Percentiles rank a stretch among this genome's conserved stretches.
These are phyloP conservation scores for Engraulis encrasicolus DNA, from an alignment of 2,113 vertebrate species.

Conservation along the genomic window DNA sequence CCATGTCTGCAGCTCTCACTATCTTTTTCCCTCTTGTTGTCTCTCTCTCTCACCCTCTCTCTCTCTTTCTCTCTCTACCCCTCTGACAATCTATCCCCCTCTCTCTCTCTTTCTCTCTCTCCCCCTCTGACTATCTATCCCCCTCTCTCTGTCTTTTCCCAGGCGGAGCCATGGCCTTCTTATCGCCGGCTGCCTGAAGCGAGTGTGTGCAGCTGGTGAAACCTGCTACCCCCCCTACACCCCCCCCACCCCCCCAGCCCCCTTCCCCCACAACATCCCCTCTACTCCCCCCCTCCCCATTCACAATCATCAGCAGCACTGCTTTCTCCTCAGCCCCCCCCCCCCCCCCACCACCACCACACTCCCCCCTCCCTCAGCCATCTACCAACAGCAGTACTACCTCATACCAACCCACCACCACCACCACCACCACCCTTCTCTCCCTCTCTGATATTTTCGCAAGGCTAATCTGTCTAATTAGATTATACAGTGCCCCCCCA, in stretches of 20 bases:
- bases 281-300: not conserved
- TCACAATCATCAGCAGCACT: no score
- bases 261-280: not conserved
- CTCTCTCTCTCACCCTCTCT: no score
- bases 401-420: not conserved
- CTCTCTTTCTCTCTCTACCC: no score
- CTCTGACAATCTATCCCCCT: no score
- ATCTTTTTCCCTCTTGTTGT: no score
- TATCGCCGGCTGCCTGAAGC: constrained; percentile 32
- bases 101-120: not conserved
- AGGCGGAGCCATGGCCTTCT: constrained; percentile 28
- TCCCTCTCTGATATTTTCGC: constrained; percentile 26
- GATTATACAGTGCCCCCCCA: constrained; percentile 37
- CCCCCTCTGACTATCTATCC: not conserved
- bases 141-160: not conserved
- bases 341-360: not conserved
- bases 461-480: constrained; percentile 64
- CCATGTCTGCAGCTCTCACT: no score
- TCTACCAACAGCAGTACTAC: no score
- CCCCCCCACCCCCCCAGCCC: no score
- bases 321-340: no score
- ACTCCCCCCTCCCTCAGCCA: not conserved
- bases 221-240: not conserved
- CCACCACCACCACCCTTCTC: not conserved
- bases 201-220: constrained; percentile 28